Conservation (phyloP, 2,888 invertebrate species). For the Cylloceria caligata region DNA sequence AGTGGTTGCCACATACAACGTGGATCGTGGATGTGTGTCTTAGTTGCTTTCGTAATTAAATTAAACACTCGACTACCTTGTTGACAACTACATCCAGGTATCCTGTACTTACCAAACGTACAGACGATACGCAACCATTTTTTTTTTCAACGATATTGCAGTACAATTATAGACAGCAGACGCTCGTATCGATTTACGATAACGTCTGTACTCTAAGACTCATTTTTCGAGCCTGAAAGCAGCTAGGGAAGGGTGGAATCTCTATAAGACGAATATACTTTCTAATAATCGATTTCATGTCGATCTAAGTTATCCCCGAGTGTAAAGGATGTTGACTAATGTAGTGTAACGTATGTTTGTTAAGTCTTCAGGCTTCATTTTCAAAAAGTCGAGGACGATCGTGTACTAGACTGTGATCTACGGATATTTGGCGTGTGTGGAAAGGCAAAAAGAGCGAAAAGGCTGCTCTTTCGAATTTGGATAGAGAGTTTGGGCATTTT, state of each 20-base stretch:
- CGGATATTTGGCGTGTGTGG: background rate
- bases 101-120: conserved; percentile 76
- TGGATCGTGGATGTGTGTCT: conserved; percentile 38
- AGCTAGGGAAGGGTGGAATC: conserved; percentile 82
- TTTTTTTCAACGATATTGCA: conserved; percentile 57
- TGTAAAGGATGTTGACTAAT: conserved; percentile 41
- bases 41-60: conserved; percentile 26
- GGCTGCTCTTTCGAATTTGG: background rate
- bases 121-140: conserved; percentile 64
- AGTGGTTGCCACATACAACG: conserved; percentile 39
- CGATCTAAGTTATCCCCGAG: conserved; percentile 55
- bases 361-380: conserved; percentile 34
- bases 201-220: conserved; percentile 65
- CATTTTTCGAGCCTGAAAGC: conserved; percentile 78
- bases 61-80: conserved; percentile 50
- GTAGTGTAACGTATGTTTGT: conserved; percentile 46
- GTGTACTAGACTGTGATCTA: conserved; percentile 23
- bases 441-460: conserved; percentile 12
- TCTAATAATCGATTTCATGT: conserved; percentile 49
- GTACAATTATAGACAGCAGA: conserved; percentile 66
- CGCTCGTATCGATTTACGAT: conserved; percentile 61
- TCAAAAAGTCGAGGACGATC: conserved; percentile 8
- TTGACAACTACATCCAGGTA: conserved; percentile 47
- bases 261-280: conserved; percentile 38
- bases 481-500: background rate